A percentile compares a stretch with the other conserved stretches of the same genome.
Conservation (phyloP, 2,797 vertebrate genomes). For the Acanthurus tractus region DNA sequence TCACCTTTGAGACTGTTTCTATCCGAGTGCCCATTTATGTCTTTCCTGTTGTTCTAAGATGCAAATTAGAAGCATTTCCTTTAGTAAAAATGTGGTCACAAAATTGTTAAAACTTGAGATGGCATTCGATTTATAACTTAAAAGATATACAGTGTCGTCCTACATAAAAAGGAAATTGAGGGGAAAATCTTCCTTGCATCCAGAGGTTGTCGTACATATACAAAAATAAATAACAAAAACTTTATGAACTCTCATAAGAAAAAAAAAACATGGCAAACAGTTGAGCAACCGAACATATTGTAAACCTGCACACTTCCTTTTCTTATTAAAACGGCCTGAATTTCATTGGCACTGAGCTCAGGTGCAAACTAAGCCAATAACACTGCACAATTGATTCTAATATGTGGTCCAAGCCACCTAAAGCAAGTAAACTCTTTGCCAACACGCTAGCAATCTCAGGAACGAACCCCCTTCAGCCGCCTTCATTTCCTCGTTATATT, state of each 20-base stretch:
- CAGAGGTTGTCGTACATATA: slow-evolving; percentile 16
- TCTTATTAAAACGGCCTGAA: slow-evolving; percentile 35
- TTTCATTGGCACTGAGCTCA: slow-evolving; percentile 42
- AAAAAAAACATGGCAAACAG: slow-evolving; percentile 5
- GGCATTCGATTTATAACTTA: not conserved
- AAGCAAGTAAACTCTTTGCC: slow-evolving; percentile 27
- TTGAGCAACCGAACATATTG: slow-evolving; percentile 9
- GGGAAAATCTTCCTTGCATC: not conserved
- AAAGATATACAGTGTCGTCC: slow-evolving; percentile 15
- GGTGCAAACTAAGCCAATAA: slow-evolving; percentile 32
- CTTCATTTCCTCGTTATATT: slow-evolving; percentile 1
- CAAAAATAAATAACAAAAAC: slow-evolving; percentile 20
- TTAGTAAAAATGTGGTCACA: no score
- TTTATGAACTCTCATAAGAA: not conserved
- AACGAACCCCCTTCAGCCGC: slow-evolving; percentile 64
- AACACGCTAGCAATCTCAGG: slow-evolving; percentile 41
- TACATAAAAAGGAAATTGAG: slow-evolving; percentile 3
- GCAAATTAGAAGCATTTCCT: no score
- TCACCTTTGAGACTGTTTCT: not conserved
- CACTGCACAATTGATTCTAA: slow-evolving; percentile 3
- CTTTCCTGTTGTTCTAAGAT: no score
- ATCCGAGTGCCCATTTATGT: not conserved
- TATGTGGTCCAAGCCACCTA: not conserved
- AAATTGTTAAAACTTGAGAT: not conserved
- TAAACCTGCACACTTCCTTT: slow-evolving; percentile 41